phyloP scores from a whole-genome alignment of 2,888 invertebrate genomes.

The Stramonita haemastoma region DNA sequence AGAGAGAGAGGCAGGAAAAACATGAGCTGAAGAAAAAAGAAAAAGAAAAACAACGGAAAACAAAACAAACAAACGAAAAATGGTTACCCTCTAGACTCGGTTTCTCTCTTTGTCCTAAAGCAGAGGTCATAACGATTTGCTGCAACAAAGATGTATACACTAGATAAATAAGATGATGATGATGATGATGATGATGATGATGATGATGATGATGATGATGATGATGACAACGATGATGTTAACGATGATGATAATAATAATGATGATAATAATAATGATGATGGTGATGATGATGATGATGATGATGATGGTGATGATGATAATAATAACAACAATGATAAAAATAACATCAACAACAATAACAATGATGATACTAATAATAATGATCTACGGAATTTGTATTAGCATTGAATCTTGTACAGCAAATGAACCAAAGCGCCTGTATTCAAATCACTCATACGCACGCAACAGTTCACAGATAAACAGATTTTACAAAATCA shows the following conservation, averaged over 20 bases:
- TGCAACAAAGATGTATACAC: conserved; percentile 25
- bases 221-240: not conserved
- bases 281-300: not conserved
- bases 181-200: conserved; percentile 31
- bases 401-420: too few species aligned
- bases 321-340: too few species aligned
- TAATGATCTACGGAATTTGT: not conserved
- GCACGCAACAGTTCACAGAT: too few species aligned
- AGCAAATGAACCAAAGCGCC: too few species aligned
- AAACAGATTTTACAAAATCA: too few species aligned
- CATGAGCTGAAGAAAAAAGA: not conserved
- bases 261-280: not conserved
- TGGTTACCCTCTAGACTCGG: conserved; percentile 58
- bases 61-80: not conserved
- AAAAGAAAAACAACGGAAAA: conserved; percentile 13
- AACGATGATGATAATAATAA: not conserved
- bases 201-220: conserved; percentile 1
- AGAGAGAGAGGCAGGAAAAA: too few species aligned
- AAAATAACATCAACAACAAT: not conserved
- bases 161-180: not conserved
- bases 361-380: not conserved
- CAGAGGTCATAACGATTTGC: conserved; percentile 45
- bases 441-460: too few species aligned
- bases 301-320: not conserved
- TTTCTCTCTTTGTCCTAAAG: conserved; percentile 45